Evolutionary conservation across 2,888 invertebrate genomes (phyloP), one percentile per base, ranked within the genome.

Genomic region (Leptura quadrifasciata): DNA sequence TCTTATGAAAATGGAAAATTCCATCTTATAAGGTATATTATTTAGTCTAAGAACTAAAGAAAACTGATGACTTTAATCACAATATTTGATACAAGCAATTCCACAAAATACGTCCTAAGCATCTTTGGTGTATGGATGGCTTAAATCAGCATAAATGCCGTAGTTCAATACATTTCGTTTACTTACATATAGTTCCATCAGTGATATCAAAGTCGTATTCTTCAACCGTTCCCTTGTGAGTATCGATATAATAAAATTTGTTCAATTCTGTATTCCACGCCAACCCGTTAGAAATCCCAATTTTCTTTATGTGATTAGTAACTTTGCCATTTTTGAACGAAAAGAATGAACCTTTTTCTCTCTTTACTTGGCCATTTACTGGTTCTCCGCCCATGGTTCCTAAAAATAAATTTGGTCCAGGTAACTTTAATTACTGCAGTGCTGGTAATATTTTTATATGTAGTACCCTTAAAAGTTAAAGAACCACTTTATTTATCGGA

Each of bases 231-330:
- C 90, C 88, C 0, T 93, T 92, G 0, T 91, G 90, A 0, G 94
- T 92, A 88, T 96, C 96, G 39, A 95, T 94, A 87, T 94, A 96
- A 88, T 94, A 96, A 91, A 96, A 93, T 81, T 91, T 92, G 75
- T 91, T 91, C 81, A 92, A 91, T 84, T 94, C 92, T 0, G 88
- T 83, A 24, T 92, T 93, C 95, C 95, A 96, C 0, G 93, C 93
- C 8, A 96, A 88, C 2, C 96, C 96, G 84, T 96, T 96, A 0
- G 87, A 86, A 57, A 86, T 83, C 9, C 83, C 82, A 10, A 88
- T 72, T 65, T 84, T 72, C 8, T 71, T 76, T 4, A 84, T 21
- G 65, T 86, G 86, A 17, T 72, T 82, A 35, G 75, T 83, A 1
- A 84, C n/a, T 73, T 80, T 77, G 5, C 79, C 79, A 12, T 82